Conservation (phyloP, 2,113 vertebrate species). For the Gila orcuttii region DNA sequence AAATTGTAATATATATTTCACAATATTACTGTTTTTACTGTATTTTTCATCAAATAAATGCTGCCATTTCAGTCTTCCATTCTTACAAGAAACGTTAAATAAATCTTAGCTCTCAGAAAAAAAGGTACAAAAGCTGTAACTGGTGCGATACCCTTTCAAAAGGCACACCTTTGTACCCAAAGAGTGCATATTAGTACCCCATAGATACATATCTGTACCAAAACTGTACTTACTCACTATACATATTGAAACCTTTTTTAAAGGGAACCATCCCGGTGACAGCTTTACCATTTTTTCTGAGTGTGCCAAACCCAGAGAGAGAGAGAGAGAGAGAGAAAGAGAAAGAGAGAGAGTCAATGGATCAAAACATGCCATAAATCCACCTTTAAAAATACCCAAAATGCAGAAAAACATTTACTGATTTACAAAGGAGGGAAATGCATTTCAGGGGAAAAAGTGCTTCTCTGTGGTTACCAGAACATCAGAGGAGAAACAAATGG, state of each 20-base stretch:
- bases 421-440: not conserved
- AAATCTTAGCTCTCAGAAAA: no score
- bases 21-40: not conserved
- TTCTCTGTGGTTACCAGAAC: constrained; percentile 1
- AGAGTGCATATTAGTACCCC: no score
- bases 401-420: not conserved
- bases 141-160: no score
- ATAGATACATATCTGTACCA: no score
- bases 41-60: not conserved
- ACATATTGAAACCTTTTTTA: no score
- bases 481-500: not conserved
- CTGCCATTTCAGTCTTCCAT: not conserved
- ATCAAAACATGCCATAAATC: not conserved
- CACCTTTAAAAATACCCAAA: not conserved
- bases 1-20: not conserved
- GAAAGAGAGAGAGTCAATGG: not conserved
- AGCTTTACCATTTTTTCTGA: not conserved
- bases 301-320: not conserved
- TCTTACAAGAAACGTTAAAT: no score
- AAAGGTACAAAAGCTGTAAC: no score
- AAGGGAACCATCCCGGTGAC: no score
- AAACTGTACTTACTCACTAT: no score
- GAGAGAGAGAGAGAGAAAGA: not conserved
- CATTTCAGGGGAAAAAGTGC: not conserved
- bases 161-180: no score